Evolutionary conservation across 2,113 vertebrate species (phyloP).

Genomic region (Anseranas semipalmata): DNA sequence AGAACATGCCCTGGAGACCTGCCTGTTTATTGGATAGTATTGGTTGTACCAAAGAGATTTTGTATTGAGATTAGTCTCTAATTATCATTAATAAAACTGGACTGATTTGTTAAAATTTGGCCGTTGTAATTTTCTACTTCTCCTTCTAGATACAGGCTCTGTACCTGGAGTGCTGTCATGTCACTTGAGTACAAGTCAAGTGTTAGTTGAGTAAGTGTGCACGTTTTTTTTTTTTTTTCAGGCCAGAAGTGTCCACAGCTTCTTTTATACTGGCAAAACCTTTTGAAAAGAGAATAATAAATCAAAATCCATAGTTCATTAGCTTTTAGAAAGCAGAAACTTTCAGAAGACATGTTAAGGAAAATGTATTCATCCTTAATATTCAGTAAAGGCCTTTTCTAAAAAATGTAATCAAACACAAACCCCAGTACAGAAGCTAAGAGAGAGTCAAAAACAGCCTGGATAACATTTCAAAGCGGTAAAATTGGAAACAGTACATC

Average conservation of each 20-base stretch:
- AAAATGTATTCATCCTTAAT: constrained; percentile 29
- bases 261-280: background rate
- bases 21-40: background rate
- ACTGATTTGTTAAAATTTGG: background rate
- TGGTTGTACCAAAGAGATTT: background rate
- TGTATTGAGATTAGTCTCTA: background rate
- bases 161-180: background rate
- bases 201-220: background rate
- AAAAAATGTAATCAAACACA: background rate
- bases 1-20: background rate
- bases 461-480: background rate
- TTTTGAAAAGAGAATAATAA: constrained; percentile 1
- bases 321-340: constrained; percentile 17
- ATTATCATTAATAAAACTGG: background rate
- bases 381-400: background rate
- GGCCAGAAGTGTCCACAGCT: background rate
- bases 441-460: background rate
- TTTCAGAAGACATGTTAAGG: background rate
- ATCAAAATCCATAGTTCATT: constrained; percentile 15
- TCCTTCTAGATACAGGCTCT: background rate
- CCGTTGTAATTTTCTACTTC: background rate
- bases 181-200: too few relatives aligned
- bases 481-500: background rate
- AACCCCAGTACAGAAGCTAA: background rate
- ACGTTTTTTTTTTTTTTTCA: background rate